Conservation (phyloP, 2,888 invertebrate genomes). For the Xestobium rufovillosum region DNA sequence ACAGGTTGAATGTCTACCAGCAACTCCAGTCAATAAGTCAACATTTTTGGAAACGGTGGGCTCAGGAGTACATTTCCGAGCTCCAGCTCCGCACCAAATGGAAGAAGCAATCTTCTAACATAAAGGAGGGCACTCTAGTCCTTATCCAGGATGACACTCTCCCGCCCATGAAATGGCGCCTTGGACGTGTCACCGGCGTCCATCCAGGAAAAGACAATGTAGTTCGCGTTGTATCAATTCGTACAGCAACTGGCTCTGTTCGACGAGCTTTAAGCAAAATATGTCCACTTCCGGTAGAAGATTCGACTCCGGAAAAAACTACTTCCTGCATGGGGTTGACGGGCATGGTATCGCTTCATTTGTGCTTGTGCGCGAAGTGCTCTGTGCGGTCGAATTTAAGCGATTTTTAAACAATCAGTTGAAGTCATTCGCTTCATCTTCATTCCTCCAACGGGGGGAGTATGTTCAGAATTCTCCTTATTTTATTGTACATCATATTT, state of each 20-base stretch:
- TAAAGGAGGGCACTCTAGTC: conserved; percentile 12
- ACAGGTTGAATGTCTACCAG: no score
- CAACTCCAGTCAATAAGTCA: conserved; percentile 18
- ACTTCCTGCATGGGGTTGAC: no score
- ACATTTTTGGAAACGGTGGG: conserved; percentile 22
- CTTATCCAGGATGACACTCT: conserved; percentile 15
- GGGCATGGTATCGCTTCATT: no score
- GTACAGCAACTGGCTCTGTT: conserved; percentile 1
- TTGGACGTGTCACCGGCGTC: neutral
- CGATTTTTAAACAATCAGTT: no score
- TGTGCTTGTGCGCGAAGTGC: no score
- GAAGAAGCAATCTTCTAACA: conserved; percentile 10
- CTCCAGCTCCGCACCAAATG: conserved; percentile 22
- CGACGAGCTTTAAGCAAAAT: conserved; percentile 2
- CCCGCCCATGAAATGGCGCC: conserved; percentile 11
- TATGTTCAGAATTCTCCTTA: no score
- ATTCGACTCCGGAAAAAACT: no score
- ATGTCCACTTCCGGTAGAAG: conserved; percentile 6
- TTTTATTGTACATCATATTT: no score
- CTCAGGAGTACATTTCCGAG: conserved; percentile 22
- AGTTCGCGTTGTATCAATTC: neutral
- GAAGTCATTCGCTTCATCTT: no score
- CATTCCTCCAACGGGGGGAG: conserved; percentile 1
- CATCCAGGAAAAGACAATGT: conserved; percentile 5
- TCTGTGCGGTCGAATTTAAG: no score